Percentiles rank a stretch among this genome's conserved stretches.
Evolutionary conservation across 2,888 invertebrate species (phyloP).

Genomic region (Ferdinandea cuprea): DNA sequence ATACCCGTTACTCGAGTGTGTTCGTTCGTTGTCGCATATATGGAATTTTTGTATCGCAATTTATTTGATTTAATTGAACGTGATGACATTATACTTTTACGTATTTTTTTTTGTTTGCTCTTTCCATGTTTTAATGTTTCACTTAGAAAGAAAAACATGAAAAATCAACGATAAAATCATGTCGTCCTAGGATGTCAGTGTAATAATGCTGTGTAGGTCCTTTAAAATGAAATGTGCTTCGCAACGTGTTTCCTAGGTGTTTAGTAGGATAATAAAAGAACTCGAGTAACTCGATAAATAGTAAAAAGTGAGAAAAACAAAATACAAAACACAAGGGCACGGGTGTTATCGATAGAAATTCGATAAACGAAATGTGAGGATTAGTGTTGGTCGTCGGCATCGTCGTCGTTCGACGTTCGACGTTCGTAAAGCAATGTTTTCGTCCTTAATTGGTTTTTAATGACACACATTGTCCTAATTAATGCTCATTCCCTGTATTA

Average conservation of each 20-base stretch:
- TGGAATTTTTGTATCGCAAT: constrained; percentile 42
- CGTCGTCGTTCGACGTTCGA: too few species aligned
- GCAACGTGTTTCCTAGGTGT: background rate
- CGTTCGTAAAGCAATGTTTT: constrained; percentile 4
- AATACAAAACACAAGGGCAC: background rate
- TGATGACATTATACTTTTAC: constrained; percentile 18
- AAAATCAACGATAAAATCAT: background rate
- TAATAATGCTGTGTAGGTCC: background rate
- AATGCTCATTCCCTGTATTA: constrained; percentile 9
- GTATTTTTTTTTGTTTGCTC: too few species aligned
- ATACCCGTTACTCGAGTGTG: background rate
- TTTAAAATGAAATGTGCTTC: background rate
- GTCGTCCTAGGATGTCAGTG: background rate
- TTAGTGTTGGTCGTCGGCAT: background rate
- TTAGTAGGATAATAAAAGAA: constrained; percentile 19
- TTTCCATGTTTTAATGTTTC: constrained; percentile 19
- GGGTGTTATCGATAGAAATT: constrained; percentile 26
- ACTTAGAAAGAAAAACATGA: background rate
- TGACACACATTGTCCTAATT: constrained; percentile 26
- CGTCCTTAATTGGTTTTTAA: constrained; percentile 60
- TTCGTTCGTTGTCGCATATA: too few species aligned
- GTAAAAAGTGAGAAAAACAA: background rate
- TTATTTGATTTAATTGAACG: constrained; percentile 57
- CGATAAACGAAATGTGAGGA: constrained; percentile 36
- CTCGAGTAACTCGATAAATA: constrained; percentile 32